phyloP scores from a whole-genome alignment of 2,888 invertebrate genomes.

The Suillia variegata region DNA sequence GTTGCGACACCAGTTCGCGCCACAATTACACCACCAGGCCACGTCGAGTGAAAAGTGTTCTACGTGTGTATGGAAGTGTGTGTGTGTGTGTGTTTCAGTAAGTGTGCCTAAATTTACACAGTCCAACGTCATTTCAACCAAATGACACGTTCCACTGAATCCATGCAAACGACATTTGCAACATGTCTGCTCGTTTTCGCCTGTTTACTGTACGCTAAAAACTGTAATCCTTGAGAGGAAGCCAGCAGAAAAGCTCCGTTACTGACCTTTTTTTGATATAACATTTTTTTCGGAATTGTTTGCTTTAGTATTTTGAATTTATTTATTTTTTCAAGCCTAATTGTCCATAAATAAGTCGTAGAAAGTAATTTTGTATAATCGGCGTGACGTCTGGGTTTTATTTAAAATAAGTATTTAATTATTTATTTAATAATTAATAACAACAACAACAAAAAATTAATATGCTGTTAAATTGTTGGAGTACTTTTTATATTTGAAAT shows the following conservation, averaged over 20 bases:
- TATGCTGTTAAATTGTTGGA: too few relatives aligned
- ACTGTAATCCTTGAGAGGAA: not conserved
- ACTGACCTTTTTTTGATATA: not conserved
- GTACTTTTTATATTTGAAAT: too few relatives aligned
- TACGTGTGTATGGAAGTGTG: not conserved
- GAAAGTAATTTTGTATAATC: too few relatives aligned
- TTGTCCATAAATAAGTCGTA: too few relatives aligned
- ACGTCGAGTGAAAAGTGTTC: not conserved
- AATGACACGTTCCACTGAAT: not conserved
- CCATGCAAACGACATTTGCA: not conserved
- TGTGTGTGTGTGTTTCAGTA: not conserved
- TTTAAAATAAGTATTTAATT: too few relatives aligned
- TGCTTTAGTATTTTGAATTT: too few relatives aligned
- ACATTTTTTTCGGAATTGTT: too few relatives aligned
- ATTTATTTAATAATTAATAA: too few relatives aligned
- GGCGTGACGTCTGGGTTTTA: too few relatives aligned
- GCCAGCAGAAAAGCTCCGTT: not conserved
- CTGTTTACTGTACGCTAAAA: not conserved
- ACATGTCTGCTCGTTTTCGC: not conserved
- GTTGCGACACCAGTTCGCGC: too few relatives aligned
- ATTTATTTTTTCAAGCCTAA: too few relatives aligned
- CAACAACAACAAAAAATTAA: too few relatives aligned
- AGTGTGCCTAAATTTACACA: not conserved
- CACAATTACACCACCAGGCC: not conserved
- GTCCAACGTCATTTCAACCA: not conserved